phyloP scores from a whole-genome alignment of 2,888 invertebrate species.

The Dicyrtomina minuta region DNA sequence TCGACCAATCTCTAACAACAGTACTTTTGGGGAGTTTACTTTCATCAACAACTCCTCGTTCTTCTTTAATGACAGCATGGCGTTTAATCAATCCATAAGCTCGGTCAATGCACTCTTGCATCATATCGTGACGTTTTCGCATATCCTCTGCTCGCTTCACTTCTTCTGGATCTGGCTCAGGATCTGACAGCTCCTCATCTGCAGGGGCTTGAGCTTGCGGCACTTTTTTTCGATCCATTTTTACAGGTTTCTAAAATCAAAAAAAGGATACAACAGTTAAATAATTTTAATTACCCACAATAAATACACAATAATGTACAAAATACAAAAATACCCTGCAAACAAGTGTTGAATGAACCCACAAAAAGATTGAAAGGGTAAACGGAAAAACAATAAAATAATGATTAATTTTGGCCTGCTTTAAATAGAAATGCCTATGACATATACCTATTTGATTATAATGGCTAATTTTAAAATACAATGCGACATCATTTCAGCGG shows the following conservation, averaged over 20 bases:
- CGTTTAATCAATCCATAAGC: conserved; percentile 21
- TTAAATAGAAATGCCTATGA: too few relatives aligned
- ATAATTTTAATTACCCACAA: neutral
- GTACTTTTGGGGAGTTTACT: neutral
- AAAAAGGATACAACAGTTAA: neutral
- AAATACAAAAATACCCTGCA: too few relatives aligned
- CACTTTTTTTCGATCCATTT: neutral
- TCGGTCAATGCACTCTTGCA: conserved; percentile 24
- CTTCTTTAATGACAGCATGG: conserved; percentile 10
- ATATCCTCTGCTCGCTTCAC: conserved; percentile 19
- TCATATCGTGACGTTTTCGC: conserved; percentile 26
- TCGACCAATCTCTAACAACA: conserved; percentile 23
- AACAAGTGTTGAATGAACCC: too few relatives aligned
- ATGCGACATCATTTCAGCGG: too few relatives aligned
- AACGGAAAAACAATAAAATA: too few relatives aligned
- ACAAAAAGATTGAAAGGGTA: too few relatives aligned
- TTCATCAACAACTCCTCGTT: neutral
- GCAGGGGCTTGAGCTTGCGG: neutral
- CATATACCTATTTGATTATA: too few relatives aligned
- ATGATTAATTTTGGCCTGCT: too few relatives aligned
- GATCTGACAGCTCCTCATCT: neutral
- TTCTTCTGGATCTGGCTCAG: conserved; percentile 17
- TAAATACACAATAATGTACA: too few relatives aligned
- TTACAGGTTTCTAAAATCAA: neutral
- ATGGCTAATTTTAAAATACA: too few relatives aligned